Base-by-base conservation (phyloP, 2,888 invertebrate genomes). In the Noctua comes region DNA sequence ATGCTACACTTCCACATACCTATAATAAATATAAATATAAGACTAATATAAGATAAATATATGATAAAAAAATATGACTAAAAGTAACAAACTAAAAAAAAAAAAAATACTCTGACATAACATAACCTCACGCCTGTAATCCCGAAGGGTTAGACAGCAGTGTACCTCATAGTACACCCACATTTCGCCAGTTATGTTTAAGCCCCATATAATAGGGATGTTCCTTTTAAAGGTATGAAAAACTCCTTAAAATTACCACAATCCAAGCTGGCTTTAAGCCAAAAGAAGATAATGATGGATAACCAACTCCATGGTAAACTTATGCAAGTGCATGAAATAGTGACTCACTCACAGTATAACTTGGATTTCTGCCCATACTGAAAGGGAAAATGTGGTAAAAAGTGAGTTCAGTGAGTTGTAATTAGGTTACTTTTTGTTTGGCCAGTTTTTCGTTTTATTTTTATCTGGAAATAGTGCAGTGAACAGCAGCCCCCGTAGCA, bases 301-400 rank as follows among this genome's bases (percentile, higher is more conserved):
- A 66, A 57, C 65, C 46, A 69, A 27, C 54, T 66, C 51, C 36
- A 18, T 31, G 7, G 40, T 48, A 40, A 76, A 64, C 27, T 73
- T 81, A 77, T 84, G 74, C 86, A 86, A 84, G 73, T 69, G 27
- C 51, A 69, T 71, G 40, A 54, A 77, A 51, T 43, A 11, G 68
- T 82, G 79, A 82, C 73, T 71, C 76, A 78, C 21, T 71, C 13
- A 16, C 1, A n/a, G n/a, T 36, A 73, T 31, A 77, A 46, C 66
- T 86, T 85, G 85, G 85, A 85, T 21, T 13, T n/a, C 57, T 83
- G 86, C 79, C 84, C 86, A 86, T n/a, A 27, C 46, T 59, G 76
- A 80, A 86, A 86, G 68, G 21, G 71, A 82, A 82, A 86, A 46
- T 59, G 69, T 66, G 18, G 46, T 59, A 65, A 80, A 86, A 79